Conservation (phyloP, 2,888 invertebrate species). For the Drosophila lutescens region DNA sequence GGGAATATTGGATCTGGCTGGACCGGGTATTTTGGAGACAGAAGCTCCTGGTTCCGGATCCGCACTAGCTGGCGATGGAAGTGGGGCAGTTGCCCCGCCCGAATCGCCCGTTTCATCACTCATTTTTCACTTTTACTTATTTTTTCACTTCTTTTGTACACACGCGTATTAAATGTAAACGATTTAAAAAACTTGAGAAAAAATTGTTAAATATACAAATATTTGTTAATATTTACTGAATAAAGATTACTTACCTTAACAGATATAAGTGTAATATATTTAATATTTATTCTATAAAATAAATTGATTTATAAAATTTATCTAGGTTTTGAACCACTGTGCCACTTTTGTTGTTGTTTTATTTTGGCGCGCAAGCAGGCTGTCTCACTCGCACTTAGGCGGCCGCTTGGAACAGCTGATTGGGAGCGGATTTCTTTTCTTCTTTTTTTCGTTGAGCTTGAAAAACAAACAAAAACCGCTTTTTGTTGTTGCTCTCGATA, state of each 20-base stretch:
- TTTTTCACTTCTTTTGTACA: conserved; percentile 43
- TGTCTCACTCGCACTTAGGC: conserved; percentile 51
- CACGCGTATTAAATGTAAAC: conserved; percentile 57
- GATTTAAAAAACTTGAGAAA: conserved; percentile 38
- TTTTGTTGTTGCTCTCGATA: conserved; percentile 36
- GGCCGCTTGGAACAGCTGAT: conserved; percentile 62
- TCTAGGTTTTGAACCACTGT: conserved; percentile 48
- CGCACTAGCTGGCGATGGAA: neutral
- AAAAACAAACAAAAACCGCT: conserved; percentile 57
- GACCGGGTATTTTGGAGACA: conserved; percentile 25
- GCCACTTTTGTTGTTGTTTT: conserved; percentile 28
- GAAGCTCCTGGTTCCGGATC: conserved; percentile 8
- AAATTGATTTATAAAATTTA: conserved; percentile 10
- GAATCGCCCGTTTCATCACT: conserved; percentile 51
- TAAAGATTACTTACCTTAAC: conserved; percentile 56
- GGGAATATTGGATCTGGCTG: conserved; percentile 65
- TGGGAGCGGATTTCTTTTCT: conserved; percentile 44
- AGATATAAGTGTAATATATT: conserved; percentile 1
- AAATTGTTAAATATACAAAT: neutral
- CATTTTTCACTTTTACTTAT: conserved; percentile 67
- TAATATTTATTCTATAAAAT: neutral
- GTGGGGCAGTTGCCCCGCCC: conserved; percentile 22
- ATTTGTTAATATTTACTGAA: conserved; percentile 15
- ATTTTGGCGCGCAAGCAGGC: conserved; percentile 60
- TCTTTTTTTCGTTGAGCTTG: conserved; percentile 39